Conservation (phyloP, 2,888 invertebrate species). For the Caenorhabditis panamensis region DNA sequence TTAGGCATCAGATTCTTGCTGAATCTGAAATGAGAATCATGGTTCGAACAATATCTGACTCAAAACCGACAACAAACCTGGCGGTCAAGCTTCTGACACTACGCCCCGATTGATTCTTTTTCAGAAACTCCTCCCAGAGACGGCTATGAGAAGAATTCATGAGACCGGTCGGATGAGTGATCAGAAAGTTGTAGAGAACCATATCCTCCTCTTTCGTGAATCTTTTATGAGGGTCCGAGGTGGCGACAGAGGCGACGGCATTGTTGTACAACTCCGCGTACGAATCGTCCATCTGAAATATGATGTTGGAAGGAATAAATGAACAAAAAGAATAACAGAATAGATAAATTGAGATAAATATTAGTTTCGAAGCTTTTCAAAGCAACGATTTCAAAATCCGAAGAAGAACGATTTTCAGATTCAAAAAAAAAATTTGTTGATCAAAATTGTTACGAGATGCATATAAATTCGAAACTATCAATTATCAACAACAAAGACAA, state of each 20-base stretch:
- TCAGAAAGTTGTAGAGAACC: background rate
- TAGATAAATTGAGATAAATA: no score
- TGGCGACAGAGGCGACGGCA: background rate
- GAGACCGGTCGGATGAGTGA: background rate
- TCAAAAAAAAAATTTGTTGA: background rate
- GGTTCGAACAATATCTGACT: background rate
- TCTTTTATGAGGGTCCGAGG: background rate
- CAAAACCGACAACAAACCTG: background rate
- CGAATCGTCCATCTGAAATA: no score
- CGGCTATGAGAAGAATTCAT: no score
- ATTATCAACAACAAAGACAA: slow-evolving; percentile 18
- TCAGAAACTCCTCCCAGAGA: slow-evolving; percentile 3
- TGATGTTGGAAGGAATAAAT: no score
- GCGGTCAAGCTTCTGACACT: background rate
- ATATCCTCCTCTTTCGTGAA: slow-evolving; percentile 8
- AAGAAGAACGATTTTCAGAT: background rate
- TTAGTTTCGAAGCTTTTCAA: background rate
- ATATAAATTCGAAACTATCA: background rate
- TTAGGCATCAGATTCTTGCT: background rate
- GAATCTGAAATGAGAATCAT: background rate
- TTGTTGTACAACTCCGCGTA: background rate
- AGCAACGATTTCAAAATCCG: background rate
- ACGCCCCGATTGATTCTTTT: background rate
- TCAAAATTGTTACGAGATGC: background rate
- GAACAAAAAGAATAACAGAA: background rate